Evolutionary conservation across 2,888 invertebrate genomes (phyloP).

Genomic region (Dioctria linearis): DNA sequence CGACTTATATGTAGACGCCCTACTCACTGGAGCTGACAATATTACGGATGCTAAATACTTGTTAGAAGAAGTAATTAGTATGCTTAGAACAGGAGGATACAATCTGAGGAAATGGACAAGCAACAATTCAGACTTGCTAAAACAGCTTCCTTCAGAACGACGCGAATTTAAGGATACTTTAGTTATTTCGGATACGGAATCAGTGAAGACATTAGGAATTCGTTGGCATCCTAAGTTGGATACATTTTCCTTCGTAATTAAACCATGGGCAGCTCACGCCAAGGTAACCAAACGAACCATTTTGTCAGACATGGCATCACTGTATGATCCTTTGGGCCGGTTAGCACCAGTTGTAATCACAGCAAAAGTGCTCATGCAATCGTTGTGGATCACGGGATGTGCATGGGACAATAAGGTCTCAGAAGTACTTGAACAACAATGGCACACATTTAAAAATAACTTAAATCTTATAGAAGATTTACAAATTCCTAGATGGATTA

Average conservation of each 20-base stretch:
- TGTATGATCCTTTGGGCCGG: conserved; percentile 8
- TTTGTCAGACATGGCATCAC: background rate
- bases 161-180: conserved; percentile 4
- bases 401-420: background rate
- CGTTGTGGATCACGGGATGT: background rate
- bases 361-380: background rate
- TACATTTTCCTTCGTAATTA: conserved; percentile 1
- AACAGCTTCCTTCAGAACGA: background rate
- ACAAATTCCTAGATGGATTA: background rate
- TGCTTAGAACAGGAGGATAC: no score
- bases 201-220: conserved; percentile 18
- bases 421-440: background rate
- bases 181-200: background rate
- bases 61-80: no score
- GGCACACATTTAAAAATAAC: background rate
- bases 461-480: background rate
- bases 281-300: background rate
- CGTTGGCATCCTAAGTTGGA: conserved; percentile 8
- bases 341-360: background rate
- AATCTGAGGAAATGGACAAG: conserved; percentile 25
- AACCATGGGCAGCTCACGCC: background rate
- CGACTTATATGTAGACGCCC: conserved; percentile 15
- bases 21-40: no score
- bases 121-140: background rate
- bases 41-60: no score